Percentiles rank a stretch among this genome's conserved stretches.
Conservation (phyloP, 64 coral and sea anemone species). For the Stichodactyla mertensii region DNA sequence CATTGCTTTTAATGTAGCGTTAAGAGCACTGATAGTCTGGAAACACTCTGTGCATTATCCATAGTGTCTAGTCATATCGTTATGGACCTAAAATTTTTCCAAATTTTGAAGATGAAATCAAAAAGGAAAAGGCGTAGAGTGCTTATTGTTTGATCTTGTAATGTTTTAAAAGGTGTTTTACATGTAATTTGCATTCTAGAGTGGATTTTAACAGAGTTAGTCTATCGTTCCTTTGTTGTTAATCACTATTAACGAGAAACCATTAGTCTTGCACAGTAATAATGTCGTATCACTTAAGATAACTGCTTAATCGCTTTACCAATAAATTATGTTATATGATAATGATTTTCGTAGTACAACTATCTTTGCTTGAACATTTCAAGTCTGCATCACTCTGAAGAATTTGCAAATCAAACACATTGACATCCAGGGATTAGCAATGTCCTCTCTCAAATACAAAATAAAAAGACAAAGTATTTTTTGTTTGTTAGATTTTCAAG, state of each 20-base stretch:
- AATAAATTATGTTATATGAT: background rate
- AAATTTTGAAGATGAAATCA: background rate
- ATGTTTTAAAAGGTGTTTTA: background rate
- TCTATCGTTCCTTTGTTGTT: background rate
- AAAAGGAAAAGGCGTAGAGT: background rate
- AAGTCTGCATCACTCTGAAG: background rate
- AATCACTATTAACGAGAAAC: background rate
- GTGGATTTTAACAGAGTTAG: background rate
- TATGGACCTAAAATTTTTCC: background rate
- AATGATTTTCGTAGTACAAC: background rate
- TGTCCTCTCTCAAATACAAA: background rate
- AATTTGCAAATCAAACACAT: background rate
- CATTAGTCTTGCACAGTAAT: background rate
- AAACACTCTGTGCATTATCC: no score
- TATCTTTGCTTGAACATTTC: background rate
- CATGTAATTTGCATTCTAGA: conserved; percentile 3
- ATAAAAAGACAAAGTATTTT: background rate
- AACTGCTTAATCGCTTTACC: background rate
- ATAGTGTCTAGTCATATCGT: no score
- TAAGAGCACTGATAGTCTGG: no score
- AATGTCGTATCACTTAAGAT: background rate
- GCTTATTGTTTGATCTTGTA: background rate
- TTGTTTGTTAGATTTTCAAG: background rate
- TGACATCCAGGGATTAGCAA: background rate
- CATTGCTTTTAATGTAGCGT: no score